Percentiles rank a stretch among this genome's conserved stretches.
phyloP scores from a whole-genome alignment of 2,113 vertebrate genomes.

The Elephas maximus region DNA sequence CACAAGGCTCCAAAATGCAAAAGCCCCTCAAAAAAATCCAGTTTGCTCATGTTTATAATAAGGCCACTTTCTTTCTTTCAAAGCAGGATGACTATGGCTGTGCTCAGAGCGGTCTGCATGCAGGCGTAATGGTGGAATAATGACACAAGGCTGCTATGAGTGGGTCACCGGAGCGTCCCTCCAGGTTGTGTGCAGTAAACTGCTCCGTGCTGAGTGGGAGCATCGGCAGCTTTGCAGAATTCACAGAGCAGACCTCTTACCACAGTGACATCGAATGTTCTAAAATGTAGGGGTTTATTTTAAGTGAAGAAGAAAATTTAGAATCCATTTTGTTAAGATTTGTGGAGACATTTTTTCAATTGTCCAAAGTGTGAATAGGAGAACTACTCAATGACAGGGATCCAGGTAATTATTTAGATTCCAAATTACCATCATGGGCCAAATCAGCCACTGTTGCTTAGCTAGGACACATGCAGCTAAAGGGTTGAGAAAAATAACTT shows the following conservation, averaged over 20 bases:
- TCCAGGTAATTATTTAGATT: not conserved
- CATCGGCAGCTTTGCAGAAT: not conserved
- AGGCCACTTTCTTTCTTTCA: conserved; percentile 75
- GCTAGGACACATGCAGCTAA: not conserved
- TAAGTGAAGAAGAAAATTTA: conserved; percentile 31
- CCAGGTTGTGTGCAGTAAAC: conserved; percentile 80
- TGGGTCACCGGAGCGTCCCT: conserved; percentile 79
- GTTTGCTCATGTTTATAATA: conserved; percentile 82
- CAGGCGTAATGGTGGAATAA: conserved; percentile 84
- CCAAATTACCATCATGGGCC: not conserved
- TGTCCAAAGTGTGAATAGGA: conserved; percentile 13
- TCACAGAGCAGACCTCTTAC: not conserved
- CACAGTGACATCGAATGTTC: not conserved
- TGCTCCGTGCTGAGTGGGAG: conserved; percentile 74
- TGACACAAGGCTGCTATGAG: conserved; percentile 84
- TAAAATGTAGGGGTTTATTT: conserved; percentile 16
- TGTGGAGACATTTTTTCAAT: not conserved
- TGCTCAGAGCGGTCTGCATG: conserved; percentile 77
- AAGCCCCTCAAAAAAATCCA: conserved; percentile 83
- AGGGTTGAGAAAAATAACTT: not conserved
- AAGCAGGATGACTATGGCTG: conserved; percentile 66
- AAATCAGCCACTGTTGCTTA: not conserved
- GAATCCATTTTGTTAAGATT: not conserved
- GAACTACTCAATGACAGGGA: not conserved
- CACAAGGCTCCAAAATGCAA: conserved; percentile 79